phyloP scores from a whole-genome alignment of 2,113 vertebrate genomes.

The Halcyon malimbica region DNA sequence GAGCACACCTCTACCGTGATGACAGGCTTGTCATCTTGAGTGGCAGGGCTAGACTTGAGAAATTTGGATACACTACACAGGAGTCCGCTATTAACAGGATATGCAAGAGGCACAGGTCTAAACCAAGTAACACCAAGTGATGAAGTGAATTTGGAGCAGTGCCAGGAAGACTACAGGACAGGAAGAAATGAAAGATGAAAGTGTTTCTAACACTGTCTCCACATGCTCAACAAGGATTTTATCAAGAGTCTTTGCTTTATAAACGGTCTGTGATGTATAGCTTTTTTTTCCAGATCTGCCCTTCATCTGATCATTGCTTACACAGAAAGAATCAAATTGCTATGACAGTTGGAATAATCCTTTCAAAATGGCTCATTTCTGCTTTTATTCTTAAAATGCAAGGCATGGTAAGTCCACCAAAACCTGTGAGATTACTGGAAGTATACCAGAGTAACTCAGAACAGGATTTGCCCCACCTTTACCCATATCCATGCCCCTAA shows the following conservation, averaged over 20 bases:
- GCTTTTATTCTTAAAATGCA: not conserved
- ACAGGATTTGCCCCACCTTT: not conserved
- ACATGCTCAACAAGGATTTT: conserved; percentile 24
- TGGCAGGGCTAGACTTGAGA: not conserved
- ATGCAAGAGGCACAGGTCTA: not conserved
- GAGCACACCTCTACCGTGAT: not conserved
- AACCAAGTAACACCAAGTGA: not conserved
- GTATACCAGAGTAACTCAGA: not conserved
- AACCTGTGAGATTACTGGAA: not conserved
- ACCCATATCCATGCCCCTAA: accelerated
- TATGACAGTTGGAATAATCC: not conserved
- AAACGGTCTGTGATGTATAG: not conserved
- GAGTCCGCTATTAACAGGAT: not conserved
- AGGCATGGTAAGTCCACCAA: not conserved
- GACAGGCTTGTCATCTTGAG: not conserved
- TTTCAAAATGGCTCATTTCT: not conserved
- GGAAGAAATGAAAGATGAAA: conserved; percentile 49
- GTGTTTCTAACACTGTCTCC: conserved; percentile 4
- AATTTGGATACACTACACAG: not conserved
- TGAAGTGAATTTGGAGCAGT: not conserved
- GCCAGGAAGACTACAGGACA: not conserved
- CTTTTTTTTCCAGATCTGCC: not conserved
- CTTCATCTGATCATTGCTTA: not conserved
- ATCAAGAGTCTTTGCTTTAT: not conserved
- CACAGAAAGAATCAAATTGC: not conserved